Evolutionary conservation across 2,113 vertebrate genomes (phyloP).

Genomic region (Limnothrissa miodon): DNA sequence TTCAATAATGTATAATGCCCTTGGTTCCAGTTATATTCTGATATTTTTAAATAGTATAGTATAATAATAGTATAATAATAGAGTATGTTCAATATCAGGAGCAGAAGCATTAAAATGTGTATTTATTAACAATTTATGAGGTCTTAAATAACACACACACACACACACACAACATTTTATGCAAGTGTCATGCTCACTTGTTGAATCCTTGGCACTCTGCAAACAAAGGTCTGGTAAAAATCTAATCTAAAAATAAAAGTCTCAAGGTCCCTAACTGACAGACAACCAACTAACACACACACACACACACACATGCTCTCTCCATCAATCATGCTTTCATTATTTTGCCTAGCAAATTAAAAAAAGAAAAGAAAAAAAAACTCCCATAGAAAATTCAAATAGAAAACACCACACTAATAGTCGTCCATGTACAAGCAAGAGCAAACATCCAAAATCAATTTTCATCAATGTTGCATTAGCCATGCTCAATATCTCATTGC

Average conservation of each 20-base stretch:
- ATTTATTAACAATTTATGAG: too few species aligned
- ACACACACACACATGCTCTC: background rate
- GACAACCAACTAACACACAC: conserved; percentile 25
- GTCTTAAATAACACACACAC: background rate
- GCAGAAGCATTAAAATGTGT: background rate
- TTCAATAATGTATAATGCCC: too few species aligned
- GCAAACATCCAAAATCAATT: conserved; percentile 8
- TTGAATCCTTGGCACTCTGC: background rate
- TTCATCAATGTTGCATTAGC: background rate
- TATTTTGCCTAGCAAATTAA: background rate
- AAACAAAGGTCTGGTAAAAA: background rate
- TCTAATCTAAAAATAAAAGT: background rate
- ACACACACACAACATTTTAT: too few species aligned
- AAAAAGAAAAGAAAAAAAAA: background rate
- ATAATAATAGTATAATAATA: background rate
- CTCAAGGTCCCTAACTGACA: background rate
- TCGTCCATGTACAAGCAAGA: background rate
- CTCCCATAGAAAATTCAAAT: background rate
- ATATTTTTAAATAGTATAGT: background rate
- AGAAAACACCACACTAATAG: background rate
- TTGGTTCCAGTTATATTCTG: too few species aligned
- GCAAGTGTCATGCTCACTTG: background rate
- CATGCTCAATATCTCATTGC: conserved; percentile 16
- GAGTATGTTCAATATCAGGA: background rate
- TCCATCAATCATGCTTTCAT: background rate